Base-by-base conservation (phyloP, 2,113 vertebrate genomes). In the Stictonetta naevosa region DNA sequence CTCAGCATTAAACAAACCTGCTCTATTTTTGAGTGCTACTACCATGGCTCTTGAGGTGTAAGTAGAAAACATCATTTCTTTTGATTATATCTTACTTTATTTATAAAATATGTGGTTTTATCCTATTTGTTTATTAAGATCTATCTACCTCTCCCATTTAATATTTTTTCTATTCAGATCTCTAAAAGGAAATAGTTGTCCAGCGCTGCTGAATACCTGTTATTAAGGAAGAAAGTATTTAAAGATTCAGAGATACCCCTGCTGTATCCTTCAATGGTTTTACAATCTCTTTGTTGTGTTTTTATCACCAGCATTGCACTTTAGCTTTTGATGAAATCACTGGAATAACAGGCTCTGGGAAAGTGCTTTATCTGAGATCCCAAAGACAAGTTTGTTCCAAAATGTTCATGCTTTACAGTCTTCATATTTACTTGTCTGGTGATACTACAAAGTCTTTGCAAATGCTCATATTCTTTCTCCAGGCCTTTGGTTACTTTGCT, bases 341-440 rank as follows among this genome's bases (percentile, higher is more conserved):
- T 82, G 53, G 44, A 85, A 94, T 95, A 82, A 15, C 5, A 90
- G 84, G 33, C 63, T 80, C 71, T 80, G 59, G 71, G 59, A 94
- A 87, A 95, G 74, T 87, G 58, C 78, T 91, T 96, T 87, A 85
- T 95, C 93, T 90, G 58, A 94, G 91, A 91, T 95, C 63, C 95
- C 84, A 85, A 79, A 94, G 93, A 94, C 82, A 91, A 95, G 89
- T 93, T 91, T 91, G 78, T 95, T 95, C 87, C 82, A 69, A 95
- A 93, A 90, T 55, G 78, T 91, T 95, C 91, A 16, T 79, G 34
- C 74, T 95, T 95, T 83, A 69, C 53, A 74, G 78, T 55, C 89
- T 83, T 62, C 53, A 5, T 87, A 89, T 79, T 92, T 69, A 77
- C 82, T 64, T 83, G 71, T 93, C 67, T 91, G 38, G 40, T 94